These are phyloP conservation scores for Chymomyza procnemis DNA, from an alignment of 2,888 invertebrate species.

Conservation along the genomic window DNA sequence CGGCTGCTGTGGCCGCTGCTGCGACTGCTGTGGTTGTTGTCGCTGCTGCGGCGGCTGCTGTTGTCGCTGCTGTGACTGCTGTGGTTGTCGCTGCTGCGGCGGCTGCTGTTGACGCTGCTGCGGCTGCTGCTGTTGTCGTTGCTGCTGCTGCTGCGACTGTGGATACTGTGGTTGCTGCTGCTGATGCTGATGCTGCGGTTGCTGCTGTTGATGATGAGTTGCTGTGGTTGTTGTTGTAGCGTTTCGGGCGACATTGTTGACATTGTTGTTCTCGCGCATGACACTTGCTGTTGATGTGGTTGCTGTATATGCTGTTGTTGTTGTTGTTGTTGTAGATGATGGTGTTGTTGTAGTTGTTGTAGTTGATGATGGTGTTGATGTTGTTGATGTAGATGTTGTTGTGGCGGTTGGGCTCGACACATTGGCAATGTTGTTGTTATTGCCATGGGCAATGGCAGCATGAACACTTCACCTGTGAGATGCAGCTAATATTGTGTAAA, in stretches of 20 bases:
- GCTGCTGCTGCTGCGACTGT: not conserved
- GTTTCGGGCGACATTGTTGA: not conserved
- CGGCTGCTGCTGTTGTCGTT: not conserved
- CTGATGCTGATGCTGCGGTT: not conserved
- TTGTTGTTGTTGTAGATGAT: not conserved
- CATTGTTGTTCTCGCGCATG: not conserved
- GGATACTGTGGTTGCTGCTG: too few relatives aligned
- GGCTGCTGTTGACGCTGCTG: not conserved
- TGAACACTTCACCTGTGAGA: constrained; percentile 67
- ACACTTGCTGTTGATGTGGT: not conserved
- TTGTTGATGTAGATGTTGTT: constrained; percentile 5
- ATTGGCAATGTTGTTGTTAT: constrained; percentile 46
- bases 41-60: not conserved
- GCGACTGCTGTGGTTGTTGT: not conserved
- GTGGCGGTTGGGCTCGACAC: constrained; percentile 21
- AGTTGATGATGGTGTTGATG: constrained; percentile 2
- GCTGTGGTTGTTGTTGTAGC: not conserved
- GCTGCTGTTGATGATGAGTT: constrained; percentile 4
- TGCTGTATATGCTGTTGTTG: not conserved
- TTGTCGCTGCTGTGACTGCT: not conserved
- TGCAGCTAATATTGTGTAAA: constrained; percentile 71
- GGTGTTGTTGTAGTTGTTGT: not conserved
- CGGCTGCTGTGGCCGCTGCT: not conserved
- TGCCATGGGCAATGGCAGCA: constrained; percentile 62
- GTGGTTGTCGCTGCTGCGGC: too few relatives aligned